Percentiles rank a stretch among this genome's conserved stretches.
Conservation (phyloP, 2,888 invertebrate species). For the Panopea generosa region DNA sequence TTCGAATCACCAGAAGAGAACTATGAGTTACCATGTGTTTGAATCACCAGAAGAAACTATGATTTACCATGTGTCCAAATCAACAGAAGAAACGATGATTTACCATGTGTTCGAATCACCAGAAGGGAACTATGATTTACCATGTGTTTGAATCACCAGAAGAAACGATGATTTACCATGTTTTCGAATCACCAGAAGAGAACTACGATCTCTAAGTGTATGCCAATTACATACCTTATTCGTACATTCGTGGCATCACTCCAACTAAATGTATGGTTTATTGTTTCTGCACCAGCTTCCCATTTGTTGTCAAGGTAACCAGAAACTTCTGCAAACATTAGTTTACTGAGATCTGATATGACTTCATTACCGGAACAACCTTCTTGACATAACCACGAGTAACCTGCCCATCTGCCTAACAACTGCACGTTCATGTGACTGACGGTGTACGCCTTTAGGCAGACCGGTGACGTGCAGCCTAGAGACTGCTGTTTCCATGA, state of each 20-base stretch:
- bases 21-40: no score
- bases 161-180: no score
- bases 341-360: slow-evolving; percentile 30
- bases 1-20: no score
- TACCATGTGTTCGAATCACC: no score
- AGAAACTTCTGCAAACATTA: slow-evolving; percentile 35
- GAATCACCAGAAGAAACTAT: no score
- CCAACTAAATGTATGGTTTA: slow-evolving; percentile 15
- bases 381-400: slow-evolving; percentile 21
- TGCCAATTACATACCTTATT: slow-evolving; percentile 25
- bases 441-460: slow-evolving; percentile 31
- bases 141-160: no score
- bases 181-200: no score
- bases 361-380: slow-evolving; percentile 31
- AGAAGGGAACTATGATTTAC: no score
- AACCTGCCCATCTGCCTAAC: slow-evolving; percentile 27
- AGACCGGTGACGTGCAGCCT: slow-evolving; percentile 20
- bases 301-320: slow-evolving; percentile 28
- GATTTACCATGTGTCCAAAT: no score
- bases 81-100: no score
- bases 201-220: no score
- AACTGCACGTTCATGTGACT: slow-evolving; percentile 35
- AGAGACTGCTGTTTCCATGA: slow-evolving; percentile 34
- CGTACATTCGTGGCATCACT: slow-evolving; percentile 7
- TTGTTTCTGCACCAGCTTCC: slow-evolving; percentile 40